A percentile compares a stretch with the other conserved stretches of the same genome.
Evolutionary conservation across 2,888 invertebrate species (phyloP).

Genomic region (Zygaena filipendulae): DNA sequence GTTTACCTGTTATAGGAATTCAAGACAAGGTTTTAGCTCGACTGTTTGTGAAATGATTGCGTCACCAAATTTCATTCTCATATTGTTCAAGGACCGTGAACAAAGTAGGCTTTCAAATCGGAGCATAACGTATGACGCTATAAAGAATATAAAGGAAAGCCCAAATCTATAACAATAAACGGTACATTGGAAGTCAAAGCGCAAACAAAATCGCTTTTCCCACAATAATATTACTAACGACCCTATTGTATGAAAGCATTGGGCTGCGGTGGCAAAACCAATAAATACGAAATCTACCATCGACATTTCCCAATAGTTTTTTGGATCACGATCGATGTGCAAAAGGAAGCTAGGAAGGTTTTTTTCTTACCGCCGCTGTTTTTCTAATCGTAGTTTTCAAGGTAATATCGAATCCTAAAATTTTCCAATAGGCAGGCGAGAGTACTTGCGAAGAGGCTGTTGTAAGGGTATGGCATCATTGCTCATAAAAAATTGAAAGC

Average conservation of each 20-base stretch:
- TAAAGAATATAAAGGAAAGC: conserved; percentile 46
- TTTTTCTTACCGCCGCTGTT: conserved; percentile 36
- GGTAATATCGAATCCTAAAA: conserved; percentile 35
- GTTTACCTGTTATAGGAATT: conserved; percentile 55
- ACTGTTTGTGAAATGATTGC: conserved; percentile 32
- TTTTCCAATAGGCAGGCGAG: conserved; percentile 26
- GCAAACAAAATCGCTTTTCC: conserved; percentile 61
- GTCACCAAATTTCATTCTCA: conserved; percentile 37
- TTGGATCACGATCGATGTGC: conserved; percentile 41
- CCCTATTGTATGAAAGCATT: conserved; percentile 61
- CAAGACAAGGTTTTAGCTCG: conserved; percentile 20
- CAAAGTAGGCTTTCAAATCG: conserved; percentile 41
- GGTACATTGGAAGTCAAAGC: conserved; percentile 59
- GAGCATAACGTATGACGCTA: conserved; percentile 42
- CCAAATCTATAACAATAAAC: conserved; percentile 58
- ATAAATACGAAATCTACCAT: conserved; percentile 60
- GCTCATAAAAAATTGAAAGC: conserved; percentile 40
- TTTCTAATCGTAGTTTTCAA: conserved; percentile 37
- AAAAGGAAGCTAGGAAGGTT: too few species aligned
- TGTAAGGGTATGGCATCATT: too few species aligned
- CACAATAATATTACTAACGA: conserved; percentile 67
- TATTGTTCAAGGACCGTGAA: too few species aligned
- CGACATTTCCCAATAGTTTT: conserved; percentile 42
- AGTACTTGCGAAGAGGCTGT: too few species aligned
- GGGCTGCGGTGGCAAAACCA: conserved; percentile 53